Evolutionary conservation across 2,113 vertebrate species (phyloP).

Genomic region (Nestor notabilis): DNA sequence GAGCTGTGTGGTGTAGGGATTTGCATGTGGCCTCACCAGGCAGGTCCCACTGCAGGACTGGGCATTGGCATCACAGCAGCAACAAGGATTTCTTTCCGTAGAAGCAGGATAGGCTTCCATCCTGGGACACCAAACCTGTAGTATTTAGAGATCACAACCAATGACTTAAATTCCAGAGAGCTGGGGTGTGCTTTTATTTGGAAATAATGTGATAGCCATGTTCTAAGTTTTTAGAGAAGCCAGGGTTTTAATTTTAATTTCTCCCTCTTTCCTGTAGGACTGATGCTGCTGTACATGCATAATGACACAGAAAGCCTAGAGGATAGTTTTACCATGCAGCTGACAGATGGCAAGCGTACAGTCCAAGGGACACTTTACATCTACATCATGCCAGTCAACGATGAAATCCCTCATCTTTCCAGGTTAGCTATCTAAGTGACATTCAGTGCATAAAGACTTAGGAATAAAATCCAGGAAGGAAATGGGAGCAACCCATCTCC

Average conservation of each 20-base stretch:
- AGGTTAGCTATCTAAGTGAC: conserved; percentile 80
- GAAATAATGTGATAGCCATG: not conserved
- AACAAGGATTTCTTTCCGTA: not conserved
- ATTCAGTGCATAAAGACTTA: conserved; percentile 29
- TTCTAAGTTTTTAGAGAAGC: not conserved
- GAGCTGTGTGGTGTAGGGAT: not conserved
- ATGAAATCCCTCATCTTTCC: conserved; percentile 81
- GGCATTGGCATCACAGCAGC: not conserved
- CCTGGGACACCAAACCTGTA: not conserved
- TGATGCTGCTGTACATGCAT: conserved; percentile 85
- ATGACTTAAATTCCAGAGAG: not conserved
- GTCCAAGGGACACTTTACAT: conserved; percentile 82
- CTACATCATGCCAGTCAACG: conserved; percentile 86
- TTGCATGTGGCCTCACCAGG: not conserved
- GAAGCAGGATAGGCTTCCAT: not conserved
- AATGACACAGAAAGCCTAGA: conserved; percentile 88
- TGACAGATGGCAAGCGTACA: conserved; percentile 89
- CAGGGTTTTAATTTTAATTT: conserved; percentile 16
- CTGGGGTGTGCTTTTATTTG: not conserved
- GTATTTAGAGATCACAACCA: not conserved
- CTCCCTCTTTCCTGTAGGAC: conserved; percentile 71
- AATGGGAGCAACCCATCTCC: not conserved
- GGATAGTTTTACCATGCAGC: conserved; percentile 81
- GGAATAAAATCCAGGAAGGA: not conserved
- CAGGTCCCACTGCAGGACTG: not conserved